Evolutionary conservation across 2,888 invertebrate genomes (phyloP).

Genomic region (Drosophila koepferae): DNA sequence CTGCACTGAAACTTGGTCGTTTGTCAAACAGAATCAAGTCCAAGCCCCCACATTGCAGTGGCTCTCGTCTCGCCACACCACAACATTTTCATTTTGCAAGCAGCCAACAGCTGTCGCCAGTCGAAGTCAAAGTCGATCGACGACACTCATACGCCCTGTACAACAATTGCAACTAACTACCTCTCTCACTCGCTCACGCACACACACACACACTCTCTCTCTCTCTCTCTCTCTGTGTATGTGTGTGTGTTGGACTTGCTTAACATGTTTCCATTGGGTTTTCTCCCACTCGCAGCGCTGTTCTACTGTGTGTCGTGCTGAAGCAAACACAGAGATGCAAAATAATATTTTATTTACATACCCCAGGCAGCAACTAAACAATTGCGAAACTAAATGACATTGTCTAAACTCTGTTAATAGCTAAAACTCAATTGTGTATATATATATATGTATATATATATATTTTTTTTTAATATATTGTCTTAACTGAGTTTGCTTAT

Average conservation of each 20-base stretch:
- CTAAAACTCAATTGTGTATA: background rate
- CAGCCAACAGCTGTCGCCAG: constrained; percentile 44
- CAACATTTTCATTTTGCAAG: constrained; percentile 44
- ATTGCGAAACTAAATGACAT: background rate
- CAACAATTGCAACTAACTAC: constrained; percentile 28
- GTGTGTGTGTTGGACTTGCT: constrained; percentile 46
- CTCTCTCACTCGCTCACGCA: background rate
- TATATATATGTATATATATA: no score
- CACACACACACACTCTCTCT: background rate
- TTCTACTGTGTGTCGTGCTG: background rate
- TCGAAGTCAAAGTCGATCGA: constrained; percentile 46
- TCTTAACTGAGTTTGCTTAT: background rate
- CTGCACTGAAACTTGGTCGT: constrained; percentile 36
- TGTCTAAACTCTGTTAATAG: constrained; percentile 7
- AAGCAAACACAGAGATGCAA: constrained; percentile 11
- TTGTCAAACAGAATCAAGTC: constrained; percentile 32
- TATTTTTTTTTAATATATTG: no score
- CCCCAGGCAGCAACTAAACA: background rate
- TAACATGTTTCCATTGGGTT: constrained; percentile 58
- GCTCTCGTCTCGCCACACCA: background rate
- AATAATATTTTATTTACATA: background rate
- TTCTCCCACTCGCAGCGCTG: constrained; percentile 34
- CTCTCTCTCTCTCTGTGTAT: background rate
- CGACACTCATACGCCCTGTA: constrained; percentile 71
- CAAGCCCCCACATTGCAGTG: constrained; percentile 21